Conservation (phyloP, 2,888 invertebrate species). For the Lydus trimaculatus region DNA sequence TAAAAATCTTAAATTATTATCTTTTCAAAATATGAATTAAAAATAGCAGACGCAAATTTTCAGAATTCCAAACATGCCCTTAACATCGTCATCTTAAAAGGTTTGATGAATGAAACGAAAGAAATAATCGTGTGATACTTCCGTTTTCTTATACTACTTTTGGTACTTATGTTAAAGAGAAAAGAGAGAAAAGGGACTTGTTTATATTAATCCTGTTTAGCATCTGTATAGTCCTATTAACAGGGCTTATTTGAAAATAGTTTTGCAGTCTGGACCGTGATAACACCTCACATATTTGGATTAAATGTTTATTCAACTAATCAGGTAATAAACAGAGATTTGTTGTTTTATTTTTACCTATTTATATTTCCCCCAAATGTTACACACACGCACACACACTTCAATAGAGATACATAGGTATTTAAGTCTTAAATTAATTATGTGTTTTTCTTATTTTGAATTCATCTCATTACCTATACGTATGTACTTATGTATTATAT, state of each 20-base stretch:
- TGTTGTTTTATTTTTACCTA: not conserved
- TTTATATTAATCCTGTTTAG: not conserved
- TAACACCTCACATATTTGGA: conserved; percentile 14
- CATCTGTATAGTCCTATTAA: not conserved
- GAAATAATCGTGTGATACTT: not conserved
- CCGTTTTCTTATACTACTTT: not conserved
- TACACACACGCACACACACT: too few relatives aligned
- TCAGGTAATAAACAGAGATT: not conserved
- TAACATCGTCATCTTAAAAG: not conserved
- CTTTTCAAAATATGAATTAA: too few relatives aligned
- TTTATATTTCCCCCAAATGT: not conserved
- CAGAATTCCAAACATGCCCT: not conserved
- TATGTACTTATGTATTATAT: too few relatives aligned
- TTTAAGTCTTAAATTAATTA: not conserved
- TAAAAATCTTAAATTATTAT: too few relatives aligned
- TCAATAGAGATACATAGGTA: not conserved
- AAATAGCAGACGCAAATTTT: not conserved
- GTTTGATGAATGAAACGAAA: not conserved
- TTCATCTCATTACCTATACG: not conserved
- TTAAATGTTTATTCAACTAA: not conserved
- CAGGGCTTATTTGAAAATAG: not conserved
- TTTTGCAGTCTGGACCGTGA: conserved; percentile 14
- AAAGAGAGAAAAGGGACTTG: not conserved
- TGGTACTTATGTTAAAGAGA: too few relatives aligned
- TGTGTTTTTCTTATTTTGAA: not conserved